Evolutionary conservation across 2,797 vertebrate species (phyloP).

Genomic region (Poeciliopsis gracilis): DNA sequence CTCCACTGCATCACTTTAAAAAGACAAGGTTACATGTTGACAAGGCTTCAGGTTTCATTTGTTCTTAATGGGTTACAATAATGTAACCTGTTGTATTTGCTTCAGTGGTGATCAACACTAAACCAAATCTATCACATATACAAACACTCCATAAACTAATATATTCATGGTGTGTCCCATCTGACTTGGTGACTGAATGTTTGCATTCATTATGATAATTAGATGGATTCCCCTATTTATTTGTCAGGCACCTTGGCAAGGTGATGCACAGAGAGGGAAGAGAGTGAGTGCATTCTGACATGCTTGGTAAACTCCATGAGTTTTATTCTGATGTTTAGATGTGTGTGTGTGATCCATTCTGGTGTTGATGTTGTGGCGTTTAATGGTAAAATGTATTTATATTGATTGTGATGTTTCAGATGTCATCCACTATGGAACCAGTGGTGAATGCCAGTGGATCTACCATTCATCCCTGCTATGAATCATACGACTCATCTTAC

Average conservation of each 20-base stretch:
- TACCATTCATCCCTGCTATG: slow-evolving; percentile 34
- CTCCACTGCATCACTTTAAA: too few relatives aligned
- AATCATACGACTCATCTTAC: slow-evolving; percentile 7
- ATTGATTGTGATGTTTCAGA: slow-evolving; percentile 3
- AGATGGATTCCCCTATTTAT: background rate
- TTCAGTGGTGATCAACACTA: too few relatives aligned
- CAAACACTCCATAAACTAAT: too few relatives aligned
- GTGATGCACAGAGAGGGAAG: background rate
- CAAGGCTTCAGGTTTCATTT: too few relatives aligned
- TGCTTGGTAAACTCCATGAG: background rate
- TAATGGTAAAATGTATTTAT: background rate
- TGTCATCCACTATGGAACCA: slow-evolving; percentile 5
- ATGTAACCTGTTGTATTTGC: too few relatives aligned
- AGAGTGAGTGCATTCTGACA: background rate
- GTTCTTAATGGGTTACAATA: too few relatives aligned
- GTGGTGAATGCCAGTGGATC: background rate
- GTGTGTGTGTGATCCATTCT: background rate
- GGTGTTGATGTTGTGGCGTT: background rate
- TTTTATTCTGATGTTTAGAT: background rate
- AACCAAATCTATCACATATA: too few relatives aligned
- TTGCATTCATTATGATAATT: background rate
- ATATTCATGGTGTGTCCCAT: background rate
- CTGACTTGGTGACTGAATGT: background rate
- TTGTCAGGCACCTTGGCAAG: background rate
- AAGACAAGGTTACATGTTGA: too few relatives aligned